Conservation (phyloP, 1,140 invertebrate genomes). For the Leptinotarsa undecemlineata region DNA sequence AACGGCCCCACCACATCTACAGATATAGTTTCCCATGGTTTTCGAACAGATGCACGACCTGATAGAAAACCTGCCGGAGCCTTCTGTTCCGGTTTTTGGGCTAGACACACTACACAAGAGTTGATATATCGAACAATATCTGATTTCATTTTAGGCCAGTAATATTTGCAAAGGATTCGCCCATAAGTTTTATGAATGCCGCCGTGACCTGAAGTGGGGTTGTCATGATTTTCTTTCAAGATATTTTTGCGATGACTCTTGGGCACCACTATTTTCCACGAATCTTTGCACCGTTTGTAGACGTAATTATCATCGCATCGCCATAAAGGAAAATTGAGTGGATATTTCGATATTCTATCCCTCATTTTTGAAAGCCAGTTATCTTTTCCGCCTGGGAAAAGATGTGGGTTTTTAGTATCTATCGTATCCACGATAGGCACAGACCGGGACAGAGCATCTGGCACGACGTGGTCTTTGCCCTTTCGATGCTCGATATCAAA, state of each 20-base stretch:
- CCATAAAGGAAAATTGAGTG: slow-evolving; percentile 1
- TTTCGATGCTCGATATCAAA: slow-evolving; percentile 49
- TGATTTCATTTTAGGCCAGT: slow-evolving; percentile 23
- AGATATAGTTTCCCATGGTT: slow-evolving; percentile 15
- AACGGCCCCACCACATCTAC: slow-evolving; percentile 24
- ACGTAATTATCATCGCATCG: neutral
- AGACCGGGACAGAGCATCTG: slow-evolving; percentile 39
- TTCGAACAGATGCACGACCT: slow-evolving; percentile 7
- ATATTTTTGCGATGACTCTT: slow-evolving; percentile 30
- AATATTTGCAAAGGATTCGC: slow-evolving; percentile 11
- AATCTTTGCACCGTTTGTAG: neutral
- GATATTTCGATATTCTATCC: neutral
- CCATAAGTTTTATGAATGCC: slow-evolving; percentile 42
- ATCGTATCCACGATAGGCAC: neutral
- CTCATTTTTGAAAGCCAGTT: neutral
- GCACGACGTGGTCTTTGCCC: slow-evolving; percentile 42
- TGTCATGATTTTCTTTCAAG: slow-evolving; percentile 33
- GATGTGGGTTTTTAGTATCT: neutral
- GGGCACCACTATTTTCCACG: slow-evolving; percentile 46
- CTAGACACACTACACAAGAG: slow-evolving; percentile 9
- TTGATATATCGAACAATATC: slow-evolving; percentile 20
- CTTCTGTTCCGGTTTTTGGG: slow-evolving; percentile 2
- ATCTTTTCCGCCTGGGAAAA: neutral
- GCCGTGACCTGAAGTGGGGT: slow-evolving; percentile 32
- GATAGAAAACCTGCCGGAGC: slow-evolving; percentile 17